These are phyloP conservation scores for Argyresthia albistria DNA, from an alignment of 2,888 invertebrate species.

Conservation along the genomic window DNA sequence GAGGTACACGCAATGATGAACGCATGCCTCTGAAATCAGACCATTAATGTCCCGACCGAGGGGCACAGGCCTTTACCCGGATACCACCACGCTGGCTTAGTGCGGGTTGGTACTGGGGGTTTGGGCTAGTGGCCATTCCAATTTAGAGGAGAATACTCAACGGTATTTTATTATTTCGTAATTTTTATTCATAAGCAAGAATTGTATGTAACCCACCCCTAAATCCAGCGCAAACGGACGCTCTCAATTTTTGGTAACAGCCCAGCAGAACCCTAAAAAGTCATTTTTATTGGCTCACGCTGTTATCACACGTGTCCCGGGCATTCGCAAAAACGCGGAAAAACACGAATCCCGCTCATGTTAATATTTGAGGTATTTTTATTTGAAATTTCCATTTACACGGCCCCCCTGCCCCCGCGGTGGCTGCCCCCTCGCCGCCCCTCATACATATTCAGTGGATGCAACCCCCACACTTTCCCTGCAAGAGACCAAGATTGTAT, in stretches of 20 bases:
- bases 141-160: too few relatives aligned
- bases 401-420: slow-evolving; percentile 24
- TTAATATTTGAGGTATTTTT: slow-evolving; percentile 72
- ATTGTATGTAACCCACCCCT: background rate
- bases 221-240: too few relatives aligned
- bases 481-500: slow-evolving; percentile 17
- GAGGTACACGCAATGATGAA: too few relatives aligned
- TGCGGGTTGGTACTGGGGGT: too few relatives aligned
- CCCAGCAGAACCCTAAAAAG: background rate
- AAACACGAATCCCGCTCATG: slow-evolving; percentile 68
- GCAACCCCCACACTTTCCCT: slow-evolving; percentile 72
- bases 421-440: slow-evolving; percentile 27
- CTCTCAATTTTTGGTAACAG: background rate
- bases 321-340: slow-evolving; percentile 22
- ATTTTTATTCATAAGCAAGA: background rate
- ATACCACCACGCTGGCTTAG: too few relatives aligned
- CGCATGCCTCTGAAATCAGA: too few relatives aligned
- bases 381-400: slow-evolving; percentile 73
- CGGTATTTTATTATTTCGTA: too few relatives aligned
- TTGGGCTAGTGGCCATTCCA: too few relatives aligned
- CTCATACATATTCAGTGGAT: slow-evolving; percentile 78
- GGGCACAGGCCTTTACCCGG: too few relatives aligned
- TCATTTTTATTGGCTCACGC: slow-evolving; percentile 25
- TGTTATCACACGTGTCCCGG: slow-evolving; percentile 54
- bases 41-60: too few relatives aligned